Evolutionary conservation across 35 echinoderm and acorn worm species (phyloP), one percentile per base, ranked within the genome.

Genomic region (Heliocidaris erythrogramma): DNA sequence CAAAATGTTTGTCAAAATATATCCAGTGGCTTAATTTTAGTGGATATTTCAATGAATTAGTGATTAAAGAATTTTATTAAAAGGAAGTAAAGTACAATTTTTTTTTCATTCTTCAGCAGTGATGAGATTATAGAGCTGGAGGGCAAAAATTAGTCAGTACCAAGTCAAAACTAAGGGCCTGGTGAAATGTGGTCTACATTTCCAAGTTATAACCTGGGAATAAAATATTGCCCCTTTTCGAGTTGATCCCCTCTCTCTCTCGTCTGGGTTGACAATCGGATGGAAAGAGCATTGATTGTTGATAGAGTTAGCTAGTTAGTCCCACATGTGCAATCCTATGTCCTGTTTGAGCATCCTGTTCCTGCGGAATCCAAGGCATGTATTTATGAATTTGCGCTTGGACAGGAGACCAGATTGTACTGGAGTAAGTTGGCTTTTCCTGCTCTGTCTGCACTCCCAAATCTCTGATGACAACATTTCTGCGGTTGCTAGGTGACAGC

Each of bases 391-490:
- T 89, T 89, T 7, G 47, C 5, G 12, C 87, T 48, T 32, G 47
- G 87, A 89, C 87, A 89, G 87, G 31, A 89, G 87, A 47, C 31
- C 14, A 42, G 87, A 89, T 89, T 89, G 87, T 89, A 89, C 29
- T 89, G 14, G 11, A n/a, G 31, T 48, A 89, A 89, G 87, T 89
- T 89, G 31, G 87, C 87, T 48, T 89, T 89, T 89, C 87, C 87
- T 89, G 87, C 87, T 89, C 31, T 32, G 87, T 89, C 87, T 89
- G 87, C 87, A 42, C 12, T 12, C 17, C 87, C 29, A 89, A 89
- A 89, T 89, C 87, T 89, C 87, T 13, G 87, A 89, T 89, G 87
- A 89, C 87, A 89, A 89, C 87, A 47, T 48, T 47, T 89, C 87
- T 89, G 16, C 29, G 12, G 87, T 89, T 89, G 87, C 87, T 9